Conservation (phyloP, 2,888 invertebrate species). For the Cataglyphis altisquamis region DNA sequence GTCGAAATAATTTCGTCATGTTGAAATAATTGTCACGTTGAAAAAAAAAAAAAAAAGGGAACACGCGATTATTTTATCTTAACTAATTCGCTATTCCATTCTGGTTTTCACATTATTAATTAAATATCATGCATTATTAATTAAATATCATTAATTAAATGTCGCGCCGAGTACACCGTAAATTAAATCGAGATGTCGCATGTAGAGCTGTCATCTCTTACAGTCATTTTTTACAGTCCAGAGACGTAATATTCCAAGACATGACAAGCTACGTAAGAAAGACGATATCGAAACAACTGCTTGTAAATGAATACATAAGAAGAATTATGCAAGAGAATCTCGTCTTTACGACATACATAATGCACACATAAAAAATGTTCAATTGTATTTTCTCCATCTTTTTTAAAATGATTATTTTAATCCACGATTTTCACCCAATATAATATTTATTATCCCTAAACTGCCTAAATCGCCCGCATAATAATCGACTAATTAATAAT, state of each 20-base stretch:
- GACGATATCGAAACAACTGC: constrained; percentile 36
- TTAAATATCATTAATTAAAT: too few relatives aligned
- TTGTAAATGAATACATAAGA: constrained; percentile 41
- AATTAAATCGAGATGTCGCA: constrained; percentile 21
- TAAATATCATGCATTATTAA: background rate
- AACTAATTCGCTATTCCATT: background rate
- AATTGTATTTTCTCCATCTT: background rate
- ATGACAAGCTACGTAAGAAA: constrained; percentile 10
- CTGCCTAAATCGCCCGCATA: background rate
- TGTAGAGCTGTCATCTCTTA: background rate
- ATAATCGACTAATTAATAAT: constrained; percentile 5
- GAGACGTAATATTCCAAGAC: background rate
- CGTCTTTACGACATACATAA: background rate
- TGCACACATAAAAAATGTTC: constrained; percentile 5
- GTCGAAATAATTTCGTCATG: background rate
- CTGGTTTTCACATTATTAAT: background rate
- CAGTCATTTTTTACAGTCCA: background rate
- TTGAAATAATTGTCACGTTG: constrained; percentile 2
- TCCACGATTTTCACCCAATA: background rate
- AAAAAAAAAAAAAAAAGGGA: background rate
- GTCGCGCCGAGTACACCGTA: background rate
- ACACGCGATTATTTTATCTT: background rate
- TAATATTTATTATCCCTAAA: background rate
- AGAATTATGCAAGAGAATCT: constrained; percentile 43
- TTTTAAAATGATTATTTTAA: background rate